Conservation (phyloP, 1,140 invertebrate species). For the Eufriesea mexicana region DNA sequence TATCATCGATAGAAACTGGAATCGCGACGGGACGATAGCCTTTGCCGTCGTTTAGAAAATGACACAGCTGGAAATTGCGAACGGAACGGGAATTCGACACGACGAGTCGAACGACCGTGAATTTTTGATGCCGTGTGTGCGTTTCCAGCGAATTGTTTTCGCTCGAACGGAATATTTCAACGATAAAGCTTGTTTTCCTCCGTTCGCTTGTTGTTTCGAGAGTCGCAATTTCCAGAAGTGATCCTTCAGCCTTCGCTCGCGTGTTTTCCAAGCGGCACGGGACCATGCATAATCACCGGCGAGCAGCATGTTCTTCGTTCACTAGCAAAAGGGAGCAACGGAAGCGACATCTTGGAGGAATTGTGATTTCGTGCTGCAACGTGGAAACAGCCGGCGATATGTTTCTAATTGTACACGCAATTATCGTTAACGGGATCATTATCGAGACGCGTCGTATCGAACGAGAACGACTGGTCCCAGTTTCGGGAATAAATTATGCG, state of each 20-base stretch:
- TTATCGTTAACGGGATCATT: no score
- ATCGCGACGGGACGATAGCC: no score
- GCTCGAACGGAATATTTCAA: not conserved
- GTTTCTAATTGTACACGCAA: not conserved
- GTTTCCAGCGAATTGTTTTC: not conserved
- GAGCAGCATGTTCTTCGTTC: constrained; percentile 11
- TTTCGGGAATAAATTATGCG: no score
- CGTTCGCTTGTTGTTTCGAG: not conserved
- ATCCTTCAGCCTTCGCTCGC: not conserved
- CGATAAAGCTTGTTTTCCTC: not conserved
- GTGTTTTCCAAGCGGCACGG: not conserved
- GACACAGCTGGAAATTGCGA: not conserved
- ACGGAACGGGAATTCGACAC: no score
- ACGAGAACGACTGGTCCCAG: no score
- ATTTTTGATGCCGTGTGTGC: not conserved
- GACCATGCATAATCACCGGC: constrained; percentile 12
- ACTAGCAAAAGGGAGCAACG: not conserved
- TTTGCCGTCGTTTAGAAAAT: no score
- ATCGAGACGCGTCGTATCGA: no score
- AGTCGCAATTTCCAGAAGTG: constrained; percentile 5
- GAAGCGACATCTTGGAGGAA: not conserved
- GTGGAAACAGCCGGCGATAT: constrained; percentile 16
- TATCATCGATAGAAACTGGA: not conserved
- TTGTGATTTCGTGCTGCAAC: constrained; percentile 14
- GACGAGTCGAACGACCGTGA: no score